Base-by-base conservation (phyloP, 2,888 invertebrate genomes). In the Trachelus iudaicus region DNA sequence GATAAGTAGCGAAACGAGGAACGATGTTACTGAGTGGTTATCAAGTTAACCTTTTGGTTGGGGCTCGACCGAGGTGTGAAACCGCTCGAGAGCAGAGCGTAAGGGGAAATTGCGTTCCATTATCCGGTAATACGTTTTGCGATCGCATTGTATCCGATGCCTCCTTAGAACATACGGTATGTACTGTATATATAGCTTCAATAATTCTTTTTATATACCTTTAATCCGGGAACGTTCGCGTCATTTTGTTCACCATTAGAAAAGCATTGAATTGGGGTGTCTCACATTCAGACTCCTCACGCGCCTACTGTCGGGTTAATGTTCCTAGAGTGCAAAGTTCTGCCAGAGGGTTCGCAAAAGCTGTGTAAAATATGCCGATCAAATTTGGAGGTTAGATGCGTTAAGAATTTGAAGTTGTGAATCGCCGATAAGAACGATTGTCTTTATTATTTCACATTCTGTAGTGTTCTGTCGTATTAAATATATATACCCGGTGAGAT, bases 81-180 rank as follows among this genome's bases (percentile, higher is more conserved):
- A 91, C 91, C 91, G 88, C 91, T 91, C 89, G 88, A 89, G 87
- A 90, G 90, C 91, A 91, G 91, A 91, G 90, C 86, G 87, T 87
- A 23, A 56, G 23, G 23, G 88, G 89, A 91, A 91, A 91, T 91
- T 91, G 91, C 90, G 89, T 85, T 85, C 89, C 90, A 91, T 91
- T 91, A 91, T 91, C 87, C 84, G 82, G 87, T 88, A 88, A 90
- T 87, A 82, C 71, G 71, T 31, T 34, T 71, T 71, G 71, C 71
- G 12, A 31, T 71, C 71, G 31, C 11, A 9, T 9, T 56, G 56
- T 23, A 56, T 56, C 23, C 56, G 23, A 6, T 56, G 56, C 23
- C 56, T 56, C 23, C 15, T 23, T 9, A 4, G 37, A 56, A 56
- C 9, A 23, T 23, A 23, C 23, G 56, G 56, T 23, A 9, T 9